A percentile compares a stretch with the other conserved stretches of the same genome.
Evolutionary conservation across 2,888 invertebrate species (phyloP).

Genomic region (Eupeodes latifasciatus): DNA sequence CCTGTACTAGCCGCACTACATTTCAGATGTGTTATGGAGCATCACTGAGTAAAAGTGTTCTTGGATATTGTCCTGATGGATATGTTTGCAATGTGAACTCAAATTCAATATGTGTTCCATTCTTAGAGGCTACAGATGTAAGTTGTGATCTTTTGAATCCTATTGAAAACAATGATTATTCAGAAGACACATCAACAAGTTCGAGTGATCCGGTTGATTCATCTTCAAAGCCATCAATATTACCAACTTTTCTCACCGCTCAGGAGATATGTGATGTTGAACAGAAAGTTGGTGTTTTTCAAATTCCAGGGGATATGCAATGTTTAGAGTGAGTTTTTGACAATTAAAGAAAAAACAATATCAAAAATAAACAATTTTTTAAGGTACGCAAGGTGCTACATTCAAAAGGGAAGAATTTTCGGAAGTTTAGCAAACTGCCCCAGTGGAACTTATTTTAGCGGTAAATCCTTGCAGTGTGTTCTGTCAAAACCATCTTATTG

Average conservation of each 20-base stretch:
- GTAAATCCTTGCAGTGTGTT: conserved; percentile 77
- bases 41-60: conserved; percentile 78
- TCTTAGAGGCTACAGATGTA: conserved; percentile 42
- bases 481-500: conserved; percentile 79
- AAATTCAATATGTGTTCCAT: conserved; percentile 79
- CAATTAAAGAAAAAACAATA: background rate
- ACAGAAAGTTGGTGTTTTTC: conserved; percentile 79
- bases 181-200: background rate
- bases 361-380: conserved; percentile 20
- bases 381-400: conserved; percentile 80
- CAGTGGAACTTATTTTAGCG: conserved; percentile 77
- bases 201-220: background rate
- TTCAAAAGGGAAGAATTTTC: conserved; percentile 72
- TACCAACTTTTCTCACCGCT: conserved; percentile 72
- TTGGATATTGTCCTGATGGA: conserved; percentile 80
- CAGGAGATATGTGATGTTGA: conserved; percentile 77
- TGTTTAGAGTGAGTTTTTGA: conserved; percentile 79
- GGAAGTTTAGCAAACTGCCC: conserved; percentile 79
- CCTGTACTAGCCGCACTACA: conserved; percentile 80
- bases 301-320: conserved; percentile 78
- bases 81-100: conserved; percentile 80
- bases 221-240: background rate
- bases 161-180: conserved; percentile 49
- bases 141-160: conserved; percentile 80
- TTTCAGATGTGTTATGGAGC: conserved; percentile 82